These are phyloP conservation scores for Lytechinus variegatus DNA, from an alignment of 35 echinoderm and acorn worm genomes.

Conservation along the genomic window DNA sequence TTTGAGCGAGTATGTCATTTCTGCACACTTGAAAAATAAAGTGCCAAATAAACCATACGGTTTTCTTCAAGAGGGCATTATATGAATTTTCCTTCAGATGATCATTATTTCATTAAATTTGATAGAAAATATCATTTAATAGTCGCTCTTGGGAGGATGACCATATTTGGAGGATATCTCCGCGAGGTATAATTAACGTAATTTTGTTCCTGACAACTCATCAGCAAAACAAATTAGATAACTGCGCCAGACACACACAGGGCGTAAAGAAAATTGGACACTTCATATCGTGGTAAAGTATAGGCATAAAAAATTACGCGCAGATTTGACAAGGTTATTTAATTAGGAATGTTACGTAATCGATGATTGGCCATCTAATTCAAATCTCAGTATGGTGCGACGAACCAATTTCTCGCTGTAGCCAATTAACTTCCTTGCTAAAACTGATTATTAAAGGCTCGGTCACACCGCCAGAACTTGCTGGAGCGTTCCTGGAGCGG, in stretches of 20 bases:
- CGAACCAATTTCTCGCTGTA: background rate
- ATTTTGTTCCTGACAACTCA: background rate
- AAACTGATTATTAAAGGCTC: too few species aligned
- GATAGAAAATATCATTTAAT: background rate
- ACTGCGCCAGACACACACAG: background rate
- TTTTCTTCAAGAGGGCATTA: background rate
- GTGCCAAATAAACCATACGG: background rate
- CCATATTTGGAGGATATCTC: background rate
- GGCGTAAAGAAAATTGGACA: background rate
- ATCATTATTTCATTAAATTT: background rate
- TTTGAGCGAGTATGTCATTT: background rate
- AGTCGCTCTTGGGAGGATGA: background rate
- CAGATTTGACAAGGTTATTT: slow-evolving; percentile 11
- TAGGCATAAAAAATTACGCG: background rate
- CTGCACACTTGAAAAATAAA: background rate
- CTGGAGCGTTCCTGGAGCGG: slow-evolving; percentile 47
- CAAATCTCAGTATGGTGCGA: background rate
- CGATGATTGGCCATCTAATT: background rate
- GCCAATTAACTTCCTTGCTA: too few species aligned
- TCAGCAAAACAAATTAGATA: background rate
- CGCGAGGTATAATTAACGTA: background rate
- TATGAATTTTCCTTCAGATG: background rate
- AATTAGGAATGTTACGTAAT: slow-evolving; percentile 10
- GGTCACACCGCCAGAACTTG: background rate
- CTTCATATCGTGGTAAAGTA: background rate